Base-by-base conservation (phyloP, 2,888 invertebrate genomes). In the Xestobium rufovillosum region DNA sequence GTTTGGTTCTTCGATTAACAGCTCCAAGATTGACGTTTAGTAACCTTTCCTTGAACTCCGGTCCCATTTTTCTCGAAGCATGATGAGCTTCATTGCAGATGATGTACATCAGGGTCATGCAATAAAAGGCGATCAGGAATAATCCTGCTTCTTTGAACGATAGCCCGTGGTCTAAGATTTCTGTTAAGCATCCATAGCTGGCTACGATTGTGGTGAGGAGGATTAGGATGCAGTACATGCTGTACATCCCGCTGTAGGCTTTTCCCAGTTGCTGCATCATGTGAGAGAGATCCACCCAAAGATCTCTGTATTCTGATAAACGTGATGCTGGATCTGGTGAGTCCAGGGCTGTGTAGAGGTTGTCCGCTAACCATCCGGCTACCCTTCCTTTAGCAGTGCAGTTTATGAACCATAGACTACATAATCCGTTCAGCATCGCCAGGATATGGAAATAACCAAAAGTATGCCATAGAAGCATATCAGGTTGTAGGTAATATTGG, bases 261-360 rank as follows among this genome's bases (percentile, higher is more conserved):
- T 76, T 66, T 65, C 80, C 82, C 49, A 82, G 61, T 56, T 83
- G 82, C 56, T 83, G 82, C 82, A 82, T 82, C 79, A 82, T 80
- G 48, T 82, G 80, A 2, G 81, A 82, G 14, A 83, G 62, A 52
- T 83, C 82, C 1, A 81, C 48, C 62, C 62, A 62, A 31, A 62
- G 43, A 56, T 80, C 77, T 9, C 82, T 70, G 57, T 76, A 80
- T 55, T 80, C 77, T 0, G 78, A 77, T 16, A 83, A 60, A 49
- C 76, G 75, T 41, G 73, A 63, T 1, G 80, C 76, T 0, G 81
- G 76, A 47, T 80, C 74, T 4, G 75, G 70, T 2, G 73, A 71
- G 41, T 75, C 69, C n/a, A 83, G 53, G 1, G 80, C 79, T 31
- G 70, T 70, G 51, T 78, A 73, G 14, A 83, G 61, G 42, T 77